phyloP scores from a whole-genome alignment of 2,113 vertebrate species.

The Porphyrio hochstetteri region DNA sequence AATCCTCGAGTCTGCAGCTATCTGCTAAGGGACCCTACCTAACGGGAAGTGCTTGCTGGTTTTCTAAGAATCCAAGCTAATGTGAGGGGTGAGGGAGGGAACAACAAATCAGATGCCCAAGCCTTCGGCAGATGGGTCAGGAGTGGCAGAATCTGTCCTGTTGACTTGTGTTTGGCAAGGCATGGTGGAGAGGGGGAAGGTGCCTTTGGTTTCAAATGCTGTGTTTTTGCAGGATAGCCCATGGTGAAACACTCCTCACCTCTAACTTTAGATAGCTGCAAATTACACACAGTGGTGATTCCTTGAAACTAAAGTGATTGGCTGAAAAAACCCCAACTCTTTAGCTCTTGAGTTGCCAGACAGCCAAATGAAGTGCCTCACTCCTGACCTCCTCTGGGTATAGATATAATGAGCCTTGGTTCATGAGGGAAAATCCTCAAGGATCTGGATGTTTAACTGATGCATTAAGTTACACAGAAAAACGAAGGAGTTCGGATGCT shows the following conservation, averaged over 20 bases:
- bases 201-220: not conserved
- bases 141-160: not conserved
- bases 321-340: not conserved
- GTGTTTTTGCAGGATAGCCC: not conserved
- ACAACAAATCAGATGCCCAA: not conserved
- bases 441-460: not conserved
- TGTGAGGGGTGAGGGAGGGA: accelerated
- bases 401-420: not conserved
- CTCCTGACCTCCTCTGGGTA: not conserved
- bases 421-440: not conserved
- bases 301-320: not conserved
- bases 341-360: not conserved
- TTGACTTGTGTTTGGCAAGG: not conserved
- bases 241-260: not conserved
- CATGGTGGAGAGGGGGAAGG: not conserved
- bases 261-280: not conserved
- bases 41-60: not conserved
- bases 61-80: not conserved
- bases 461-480: not conserved
- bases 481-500: not conserved
- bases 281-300: not conserved
- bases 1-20: not conserved
- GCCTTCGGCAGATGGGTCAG: not conserved
- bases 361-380: not conserved
- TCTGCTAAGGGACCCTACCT: not conserved